phyloP scores from a whole-genome alignment of 2,888 invertebrate genomes.

The Rhingia campestris region DNA sequence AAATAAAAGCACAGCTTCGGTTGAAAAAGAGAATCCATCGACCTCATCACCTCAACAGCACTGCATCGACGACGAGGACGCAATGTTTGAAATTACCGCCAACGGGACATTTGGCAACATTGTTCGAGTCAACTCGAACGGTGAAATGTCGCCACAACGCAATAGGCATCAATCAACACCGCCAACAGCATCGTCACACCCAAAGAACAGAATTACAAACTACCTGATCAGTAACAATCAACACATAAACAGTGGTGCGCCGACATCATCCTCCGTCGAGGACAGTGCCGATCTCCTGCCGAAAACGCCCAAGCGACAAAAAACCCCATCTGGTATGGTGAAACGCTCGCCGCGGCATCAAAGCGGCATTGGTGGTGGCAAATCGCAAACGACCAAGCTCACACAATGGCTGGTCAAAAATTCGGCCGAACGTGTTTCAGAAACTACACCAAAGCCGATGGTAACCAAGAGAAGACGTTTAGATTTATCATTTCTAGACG shows the following conservation, averaged over 20 bases:
- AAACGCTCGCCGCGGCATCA: conserved; percentile 54
- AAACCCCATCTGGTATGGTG: conserved; percentile 64
- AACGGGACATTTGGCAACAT: conserved; percentile 80
- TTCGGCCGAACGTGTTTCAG: conserved; percentile 48
- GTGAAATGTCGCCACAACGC: conserved; percentile 79
- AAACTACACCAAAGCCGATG: conserved; percentile 27
- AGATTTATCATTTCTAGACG: conserved; percentile 73
- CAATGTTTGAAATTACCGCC: conserved; percentile 81
- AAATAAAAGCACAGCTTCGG: not conserved
- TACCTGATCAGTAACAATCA: conserved; percentile 77
- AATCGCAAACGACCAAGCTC: conserved; percentile 78
- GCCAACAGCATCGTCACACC: conserved; percentile 37
- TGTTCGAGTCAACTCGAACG: conserved; percentile 79
- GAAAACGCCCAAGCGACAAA: conserved; percentile 79
- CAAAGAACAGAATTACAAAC: conserved; percentile 79
- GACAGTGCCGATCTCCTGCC: conserved; percentile 65
- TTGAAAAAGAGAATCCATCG: conserved; percentile 13
- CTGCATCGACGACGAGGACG: conserved; percentile 77
- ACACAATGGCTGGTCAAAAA: conserved; percentile 80
- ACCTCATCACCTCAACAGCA: conserved; percentile 24
- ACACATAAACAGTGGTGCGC: conserved; percentile 14
- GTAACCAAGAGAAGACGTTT: conserved; percentile 70
- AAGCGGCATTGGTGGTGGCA: conserved; percentile 4
- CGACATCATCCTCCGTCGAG: conserved; percentile 36
- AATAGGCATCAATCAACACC: conserved; percentile 71